Evolutionary conservation across 2,113 vertebrate genomes (phyloP), one percentile per base, ranked within the genome.

Genomic region (Struthidea cinerea): DNA sequence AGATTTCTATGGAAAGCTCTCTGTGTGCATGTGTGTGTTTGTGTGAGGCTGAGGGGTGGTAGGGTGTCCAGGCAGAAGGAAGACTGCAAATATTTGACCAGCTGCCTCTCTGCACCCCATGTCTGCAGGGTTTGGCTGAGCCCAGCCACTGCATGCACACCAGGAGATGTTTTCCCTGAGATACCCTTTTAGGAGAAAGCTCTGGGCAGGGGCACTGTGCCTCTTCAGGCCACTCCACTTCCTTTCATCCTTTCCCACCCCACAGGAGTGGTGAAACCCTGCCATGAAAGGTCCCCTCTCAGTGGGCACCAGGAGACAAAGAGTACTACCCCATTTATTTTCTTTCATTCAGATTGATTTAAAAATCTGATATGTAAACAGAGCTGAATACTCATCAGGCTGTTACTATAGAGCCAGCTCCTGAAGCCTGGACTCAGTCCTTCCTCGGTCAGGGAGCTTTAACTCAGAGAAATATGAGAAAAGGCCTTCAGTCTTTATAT

Each of bases 11-110:
- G 39, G 41, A 74, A 39, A 63, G 5, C 9, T 70, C 3, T 56
- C 26, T 49, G 30, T 33, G 69, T 49, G n/a, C 17, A 35, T 0
- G 0, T 28, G 22, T 21, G 9, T 10, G 30, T 0, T 3, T 52
- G 18, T 63, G 79, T 2, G 6, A 53, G 21, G 57, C 59, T 44
- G 76, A 37, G 56, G 61, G 49, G 27, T 64, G 23, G 23, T 16
- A 71, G 56, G 18, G 42, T 6, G 1, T 41, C 24, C 47, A 47
- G 41, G 41, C 28, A 80, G 46, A 69, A 57, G 37, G 27, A 28
- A 73, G 5, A 20, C 9, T 32, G 49, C 30, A 76, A 83, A 49
- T 83, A 69, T 60, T 59, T 88, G 57, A 65, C 35, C 71, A 80
- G 27, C 49, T 83, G 49, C 16, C 35, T 42, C 56, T 59, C 35